These are phyloP conservation scores for Saccopteryx bilineata DNA, from an alignment of 2,113 vertebrate genomes.

Conservation along the genomic window DNA sequence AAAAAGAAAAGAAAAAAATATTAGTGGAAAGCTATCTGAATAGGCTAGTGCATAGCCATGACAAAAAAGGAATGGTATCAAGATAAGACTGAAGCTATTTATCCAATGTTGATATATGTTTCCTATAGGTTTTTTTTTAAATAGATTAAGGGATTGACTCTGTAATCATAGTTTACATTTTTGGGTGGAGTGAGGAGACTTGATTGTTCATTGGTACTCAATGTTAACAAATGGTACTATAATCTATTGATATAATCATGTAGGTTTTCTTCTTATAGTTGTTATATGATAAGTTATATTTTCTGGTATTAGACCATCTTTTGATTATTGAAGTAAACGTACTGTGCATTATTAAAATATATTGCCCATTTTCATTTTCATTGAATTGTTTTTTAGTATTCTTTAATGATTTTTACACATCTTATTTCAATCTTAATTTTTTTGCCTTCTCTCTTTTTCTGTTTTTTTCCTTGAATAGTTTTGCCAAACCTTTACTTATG, in stretches of 20 bases:
- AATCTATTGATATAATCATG: not conserved
- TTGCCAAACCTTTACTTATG: not conserved
- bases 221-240: not conserved
- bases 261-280: not conserved
- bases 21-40: not conserved
- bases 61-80: not conserved
- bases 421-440: not conserved
- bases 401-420: not conserved
- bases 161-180: not conserved
- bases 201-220: not conserved
- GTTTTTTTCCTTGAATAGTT: not conserved
- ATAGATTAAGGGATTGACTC: not conserved
- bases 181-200: not conserved
- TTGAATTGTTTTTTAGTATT: not conserved
- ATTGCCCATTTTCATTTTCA: not conserved
- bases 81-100: slow-evolving; percentile 40
- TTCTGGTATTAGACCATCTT: not conserved
- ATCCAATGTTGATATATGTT: not conserved
- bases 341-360: not conserved
- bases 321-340: not conserved
- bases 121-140: not conserved
- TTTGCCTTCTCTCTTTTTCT: not conserved
- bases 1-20: too few relatives aligned
- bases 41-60: not conserved
- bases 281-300: not conserved